Percentiles rank a stretch among this genome's conserved stretches.
Evolutionary conservation across 1,140 invertebrate species (phyloP).

Genomic region (Telenomus remus): DNA sequence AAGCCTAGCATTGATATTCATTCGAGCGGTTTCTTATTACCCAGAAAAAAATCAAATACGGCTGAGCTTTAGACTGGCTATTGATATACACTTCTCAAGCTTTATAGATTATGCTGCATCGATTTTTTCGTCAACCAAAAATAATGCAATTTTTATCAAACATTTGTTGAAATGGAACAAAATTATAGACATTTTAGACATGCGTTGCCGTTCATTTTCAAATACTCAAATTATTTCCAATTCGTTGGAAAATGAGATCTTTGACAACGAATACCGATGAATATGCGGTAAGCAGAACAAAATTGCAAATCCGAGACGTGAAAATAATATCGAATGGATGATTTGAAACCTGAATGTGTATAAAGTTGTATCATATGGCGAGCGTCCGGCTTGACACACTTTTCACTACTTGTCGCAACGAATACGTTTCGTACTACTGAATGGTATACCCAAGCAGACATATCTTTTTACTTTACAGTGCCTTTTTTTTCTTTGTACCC

Average conservation of each 20-base stretch:
- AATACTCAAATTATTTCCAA: too few species aligned
- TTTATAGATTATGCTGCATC: slow-evolving; percentile 37
- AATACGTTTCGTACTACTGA: slow-evolving; percentile 44
- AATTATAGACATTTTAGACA: too few species aligned
- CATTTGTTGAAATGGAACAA: too few species aligned
- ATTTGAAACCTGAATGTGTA: neutral
- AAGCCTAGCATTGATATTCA: slow-evolving; percentile 44
- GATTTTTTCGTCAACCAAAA: slow-evolving; percentile 41
- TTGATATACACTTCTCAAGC: slow-evolving; percentile 24
- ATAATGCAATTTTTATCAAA: slow-evolving; percentile 22
- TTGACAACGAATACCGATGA: too few species aligned
- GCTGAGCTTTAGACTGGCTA: too few species aligned
- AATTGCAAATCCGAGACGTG: neutral
- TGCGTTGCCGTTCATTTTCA: too few species aligned
- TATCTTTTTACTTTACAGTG: slow-evolving; percentile 34
- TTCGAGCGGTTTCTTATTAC: slow-evolving; percentile 34
- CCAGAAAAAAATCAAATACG: too few species aligned
- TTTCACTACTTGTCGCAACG: slow-evolving; percentile 36
- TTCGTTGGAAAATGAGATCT: too few species aligned
- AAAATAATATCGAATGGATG: slow-evolving; percentile 1
- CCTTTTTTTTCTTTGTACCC: slow-evolving; percentile 21
- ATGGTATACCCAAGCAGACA: slow-evolving; percentile 24
- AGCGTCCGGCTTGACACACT: slow-evolving; percentile 34
- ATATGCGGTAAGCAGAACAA: neutral
- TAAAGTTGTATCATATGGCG: slow-evolving; percentile 11